phyloP scores from a whole-genome alignment of 2,797 vertebrate genomes.

The Phoeniculus purpureus region DNA sequence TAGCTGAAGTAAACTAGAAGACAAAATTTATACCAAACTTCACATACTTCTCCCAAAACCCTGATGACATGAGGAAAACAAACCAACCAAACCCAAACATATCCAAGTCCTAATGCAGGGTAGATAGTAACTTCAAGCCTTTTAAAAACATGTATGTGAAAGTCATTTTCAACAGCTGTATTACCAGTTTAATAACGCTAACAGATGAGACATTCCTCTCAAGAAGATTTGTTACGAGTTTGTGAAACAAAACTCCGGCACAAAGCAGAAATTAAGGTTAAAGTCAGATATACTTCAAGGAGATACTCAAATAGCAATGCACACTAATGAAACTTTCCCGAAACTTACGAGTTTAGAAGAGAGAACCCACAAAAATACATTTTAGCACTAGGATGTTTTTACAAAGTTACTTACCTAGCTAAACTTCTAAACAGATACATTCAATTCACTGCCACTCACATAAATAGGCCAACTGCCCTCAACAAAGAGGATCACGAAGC shows the following conservation, averaged over 20 bases:
- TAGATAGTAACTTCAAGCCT: neutral
- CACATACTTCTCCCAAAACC: neutral
- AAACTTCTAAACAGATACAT: neutral
- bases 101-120: neutral
- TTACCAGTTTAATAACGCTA: neutral
- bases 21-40: neutral
- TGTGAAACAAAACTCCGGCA: neutral
- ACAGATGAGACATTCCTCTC: neutral
- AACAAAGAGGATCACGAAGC: neutral
- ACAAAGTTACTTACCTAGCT: neutral
- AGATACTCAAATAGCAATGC: neutral
- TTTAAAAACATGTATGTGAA: neutral
- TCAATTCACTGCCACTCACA: neutral
- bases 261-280: neutral
- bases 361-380: neutral
- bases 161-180: neutral
- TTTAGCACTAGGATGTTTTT: neutral
- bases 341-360: neutral
- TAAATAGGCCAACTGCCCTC: neutral
- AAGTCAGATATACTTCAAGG: neutral
- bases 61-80: neutral
- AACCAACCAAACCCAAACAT: neutral
- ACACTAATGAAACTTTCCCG: neutral
- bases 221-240: neutral
- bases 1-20: constrained; percentile 93